Evolutionary conservation across 2,888 invertebrate genomes (phyloP), one percentile per base, ranked within the genome.

Genomic region (Spicauda simplicius): DNA sequence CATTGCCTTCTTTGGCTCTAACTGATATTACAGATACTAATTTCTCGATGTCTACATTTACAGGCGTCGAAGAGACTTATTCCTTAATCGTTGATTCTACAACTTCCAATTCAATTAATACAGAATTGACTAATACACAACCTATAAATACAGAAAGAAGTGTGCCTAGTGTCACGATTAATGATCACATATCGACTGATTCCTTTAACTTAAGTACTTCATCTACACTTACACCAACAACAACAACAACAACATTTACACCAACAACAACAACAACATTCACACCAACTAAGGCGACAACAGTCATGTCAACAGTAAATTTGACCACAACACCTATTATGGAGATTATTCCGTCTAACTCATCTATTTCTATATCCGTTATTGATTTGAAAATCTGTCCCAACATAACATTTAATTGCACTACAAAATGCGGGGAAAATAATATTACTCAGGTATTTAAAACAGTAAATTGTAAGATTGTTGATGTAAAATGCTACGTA

Each of bases 361-460:
- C 55, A 7, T 16, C 54, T 50, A 19, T 12, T 37, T 6, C 33
- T 30, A 56, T 18, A 8, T 16, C 37, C 11, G 30, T 19, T 16
- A 62, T 6, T 50, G 25, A 25, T 25, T 37, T 45, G 16, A 64
- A 64, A 6, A 54, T 60, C 7, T 72, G 72, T 64, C 73, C 73
- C 12, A 50, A 69, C 56, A 25, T 71, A 11, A 60, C 82, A 0
- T 86, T 91, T 56, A 92, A 91, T 72, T 89, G 83, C 72, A 85
- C 91, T 16, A 74, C 83, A 11, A 79, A 74, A 20, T 91, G 91
- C 74, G 83, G 78, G 14, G 83, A 83, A 2, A 76, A 76, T 66
- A 86, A 86, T 69, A 79, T 92, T 19, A 93, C 90, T 12, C 88
- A 91, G 80, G 83, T 86, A 19, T 84, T 87, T 75, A 80, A 78